Evolutionary conservation across 2,888 invertebrate genomes (phyloP), one percentile per base, ranked within the genome.

Genomic region (Gastracanthus pulcherrimus): DNA sequence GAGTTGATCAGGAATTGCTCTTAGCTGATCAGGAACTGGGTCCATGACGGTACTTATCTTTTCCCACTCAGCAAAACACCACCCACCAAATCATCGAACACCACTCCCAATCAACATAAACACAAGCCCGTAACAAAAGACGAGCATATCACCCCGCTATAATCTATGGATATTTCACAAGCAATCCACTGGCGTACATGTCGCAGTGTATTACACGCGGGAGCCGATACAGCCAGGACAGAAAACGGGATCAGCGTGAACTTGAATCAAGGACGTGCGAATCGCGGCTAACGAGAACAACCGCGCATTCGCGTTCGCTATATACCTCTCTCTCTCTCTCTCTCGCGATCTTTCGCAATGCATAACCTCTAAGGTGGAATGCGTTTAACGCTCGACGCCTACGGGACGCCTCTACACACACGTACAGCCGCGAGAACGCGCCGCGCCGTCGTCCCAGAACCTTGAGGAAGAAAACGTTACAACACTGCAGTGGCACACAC

Each of bases 311-410:
- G 75, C 31, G 34, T 26, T n/a, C 58, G 19, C 41, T 9, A 6
- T 62, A 41, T 11, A 16, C 23, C 34, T n/a, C 31, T 29, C 19
- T 11, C 9, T 5, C 64, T 45, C 16, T 23, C 19, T 62, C 74
- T 58, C 58, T 55, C 55, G 81, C 84, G 85, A 82, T 77, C 60
- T 90, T 90, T 90, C 88, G 89, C 88, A 90, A 89, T 87, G 85
- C 86, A 85, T 89, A 90, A 89, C 90, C 91, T 91, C 90, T 90
- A 89, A 89, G 89, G 84, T 89, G 91, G 91, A 91, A 91, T 91
- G 91, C 91, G 90, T 91, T 91, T 90, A 91, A 90, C 90, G 89
- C 88, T 89, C 86, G 85, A 91, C 91, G 91, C 91, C 91, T 91
- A 91, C 91, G 89, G 90, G 90, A 91, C 90, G 90, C 90, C 89